These are phyloP conservation scores for Todiramphus saurophagus DNA, from an alignment of 2,113 vertebrate species.

Conservation along the genomic window DNA sequence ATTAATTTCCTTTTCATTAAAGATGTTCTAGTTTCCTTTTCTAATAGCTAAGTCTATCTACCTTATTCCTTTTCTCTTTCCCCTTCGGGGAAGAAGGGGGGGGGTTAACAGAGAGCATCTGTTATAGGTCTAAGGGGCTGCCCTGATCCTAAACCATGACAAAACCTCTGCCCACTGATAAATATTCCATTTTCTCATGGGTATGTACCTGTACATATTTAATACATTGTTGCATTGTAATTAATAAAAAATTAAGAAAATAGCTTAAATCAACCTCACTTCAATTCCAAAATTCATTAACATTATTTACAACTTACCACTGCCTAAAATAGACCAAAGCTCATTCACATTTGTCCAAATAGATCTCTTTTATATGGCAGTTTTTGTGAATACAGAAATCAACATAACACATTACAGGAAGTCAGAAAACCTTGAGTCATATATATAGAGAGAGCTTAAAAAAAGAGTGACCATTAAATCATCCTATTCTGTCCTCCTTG, in stretches of 20 bases:
- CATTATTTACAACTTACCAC: not conserved
- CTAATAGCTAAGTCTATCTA: too few species aligned
- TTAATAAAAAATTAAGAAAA: not conserved
- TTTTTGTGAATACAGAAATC: not conserved
- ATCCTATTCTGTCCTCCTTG: not conserved
- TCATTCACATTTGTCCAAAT: not conserved
- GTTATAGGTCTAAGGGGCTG: too few species aligned
- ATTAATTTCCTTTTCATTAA: too few species aligned
- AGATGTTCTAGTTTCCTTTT: too few species aligned
- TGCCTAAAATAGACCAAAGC: not conserved
- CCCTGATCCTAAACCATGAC: too few species aligned
- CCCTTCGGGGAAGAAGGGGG: too few species aligned
- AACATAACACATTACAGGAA: not conserved
- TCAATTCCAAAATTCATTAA: not conserved
- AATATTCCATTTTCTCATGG: not conserved
- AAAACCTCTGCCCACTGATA: not conserved
- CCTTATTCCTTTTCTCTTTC: too few species aligned
- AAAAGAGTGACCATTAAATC: not conserved
- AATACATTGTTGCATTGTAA: not conserved
- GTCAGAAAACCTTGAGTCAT: not conserved
- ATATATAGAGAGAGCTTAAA: not conserved
- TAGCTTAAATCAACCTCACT: not conserved
- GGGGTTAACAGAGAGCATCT: too few species aligned
- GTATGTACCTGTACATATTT: not conserved
- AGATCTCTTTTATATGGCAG: not conserved